Base-by-base conservation (phyloP, 2,797 vertebrate species). In the Sebastes paucispinis region DNA sequence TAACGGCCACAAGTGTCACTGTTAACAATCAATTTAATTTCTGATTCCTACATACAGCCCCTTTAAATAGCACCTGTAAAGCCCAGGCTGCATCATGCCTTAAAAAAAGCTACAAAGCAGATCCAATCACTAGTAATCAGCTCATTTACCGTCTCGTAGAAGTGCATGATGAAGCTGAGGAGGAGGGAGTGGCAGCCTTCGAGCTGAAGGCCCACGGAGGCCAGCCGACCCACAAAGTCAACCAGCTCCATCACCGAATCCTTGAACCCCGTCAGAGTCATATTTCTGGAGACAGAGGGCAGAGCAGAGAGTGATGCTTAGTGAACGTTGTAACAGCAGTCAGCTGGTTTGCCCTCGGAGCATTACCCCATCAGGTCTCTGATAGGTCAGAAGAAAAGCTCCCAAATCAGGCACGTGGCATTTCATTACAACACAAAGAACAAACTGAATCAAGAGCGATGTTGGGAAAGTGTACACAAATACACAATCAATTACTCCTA, bases 91-190 rank as follows among this genome's bases (percentile, higher is more conserved):
- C 25, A n/a, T 52, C 20, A 22, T 31, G 18, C 11, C n/a, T 54
- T 11, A 3, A 69, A 54, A 32, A 52, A 66, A 69, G 58, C 5
- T 36, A 69, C 22, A 54, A 52, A 24, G 39, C 27, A 71, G 22
- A 50, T n/a, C 24, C 1, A 36, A 43, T 18, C 43, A 20, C 22
- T 4, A 36, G n/a, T 22, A 20, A 55, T 34, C 13, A 31, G 76
- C 36, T 80, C 7, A 68, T 68, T 89, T 96, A 99, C 98, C n/a
- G 92, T 97, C 82, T 96, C 96, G 83, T 98, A 99, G 94, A 99
- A 99, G 87, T 97, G 96, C 94, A 99, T 94, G 74, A 96, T 89
- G 87, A 98, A 97, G 89, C 95, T 94, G 70, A 99, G 92, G 67
- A 99, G 92, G 18, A 99, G 94, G 8, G 92, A 68, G 80, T 93